Evolutionary conservation across 2,113 vertebrate species (phyloP).

Genomic region (Cheirogaleus medius): DNA sequence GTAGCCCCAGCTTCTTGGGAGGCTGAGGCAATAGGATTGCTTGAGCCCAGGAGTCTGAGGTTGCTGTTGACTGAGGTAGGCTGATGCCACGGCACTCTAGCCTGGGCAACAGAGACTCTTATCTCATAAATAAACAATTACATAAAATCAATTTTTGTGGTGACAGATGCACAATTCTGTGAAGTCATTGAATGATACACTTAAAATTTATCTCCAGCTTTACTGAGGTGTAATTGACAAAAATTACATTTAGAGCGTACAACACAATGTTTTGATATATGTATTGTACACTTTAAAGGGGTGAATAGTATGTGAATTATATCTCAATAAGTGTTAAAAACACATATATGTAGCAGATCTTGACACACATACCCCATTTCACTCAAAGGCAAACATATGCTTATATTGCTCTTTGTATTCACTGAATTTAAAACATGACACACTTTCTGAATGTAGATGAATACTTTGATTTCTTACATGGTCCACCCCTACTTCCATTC

Average conservation of each 20-base stretch:
- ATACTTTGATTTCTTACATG: neutral
- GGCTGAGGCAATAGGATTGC: too few relatives aligned
- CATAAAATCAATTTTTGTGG: too few relatives aligned
- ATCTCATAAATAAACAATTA: too few relatives aligned
- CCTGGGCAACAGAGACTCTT: too few relatives aligned
- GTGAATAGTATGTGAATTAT: neutral
- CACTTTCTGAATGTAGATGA: neutral
- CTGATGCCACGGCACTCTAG: too few relatives aligned
- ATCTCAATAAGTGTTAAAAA: too few relatives aligned
- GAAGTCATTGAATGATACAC: neutral
- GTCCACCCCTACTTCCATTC: neutral
- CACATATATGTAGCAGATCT: neutral
- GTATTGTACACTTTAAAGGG: neutral
- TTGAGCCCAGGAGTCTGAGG: too few relatives aligned
- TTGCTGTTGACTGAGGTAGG: too few relatives aligned
- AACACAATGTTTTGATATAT: neutral
- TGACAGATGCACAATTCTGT: neutral
- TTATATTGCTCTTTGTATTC: neutral
- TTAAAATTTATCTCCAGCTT: neutral
- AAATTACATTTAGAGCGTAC: neutral
- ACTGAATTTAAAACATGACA: neutral
- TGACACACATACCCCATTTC: neutral
- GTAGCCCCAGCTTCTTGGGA: too few relatives aligned
- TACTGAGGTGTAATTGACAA: neutral
- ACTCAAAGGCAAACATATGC: neutral